A percentile compares a stretch with the other conserved stretches of the same genome.
Evolutionary conservation across 2,113 vertebrate species (phyloP).

Genomic region (Tachuris rubrigastra): DNA sequence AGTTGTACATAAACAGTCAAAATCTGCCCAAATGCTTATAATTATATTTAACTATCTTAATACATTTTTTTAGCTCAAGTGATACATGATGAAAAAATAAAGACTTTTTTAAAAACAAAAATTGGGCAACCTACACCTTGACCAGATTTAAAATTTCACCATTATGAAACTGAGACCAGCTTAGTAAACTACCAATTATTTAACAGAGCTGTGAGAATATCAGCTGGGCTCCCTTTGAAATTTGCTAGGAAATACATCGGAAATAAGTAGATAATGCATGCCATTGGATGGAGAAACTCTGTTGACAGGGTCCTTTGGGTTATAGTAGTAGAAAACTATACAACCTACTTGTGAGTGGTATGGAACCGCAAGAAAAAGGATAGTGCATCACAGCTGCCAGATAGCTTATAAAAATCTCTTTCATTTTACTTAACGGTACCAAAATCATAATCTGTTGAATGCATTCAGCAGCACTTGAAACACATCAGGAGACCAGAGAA

Average conservation of each 20-base stretch:
- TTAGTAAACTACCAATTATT: neutral
- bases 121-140: fast-evolving
- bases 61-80: neutral
- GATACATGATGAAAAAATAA: neutral
- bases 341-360: neutral
- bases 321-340: neutral
- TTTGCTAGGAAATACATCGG: neutral
- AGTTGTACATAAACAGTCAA: neutral
- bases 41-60: neutral
- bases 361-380: neutral
- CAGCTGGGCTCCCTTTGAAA: neutral
- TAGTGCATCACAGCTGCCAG: neutral
- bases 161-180: neutral
- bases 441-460: neutral
- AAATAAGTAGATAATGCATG: neutral
- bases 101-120: neutral
- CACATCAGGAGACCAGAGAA: neutral
- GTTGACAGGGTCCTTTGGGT: neutral
- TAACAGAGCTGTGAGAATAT: neutral
- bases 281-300: neutral
- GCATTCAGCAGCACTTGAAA: neutral
- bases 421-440: neutral
- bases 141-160: neutral
- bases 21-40: neutral
- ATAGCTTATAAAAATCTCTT: neutral